phyloP scores from a whole-genome alignment of 2,888 invertebrate species.

The Plagodis dolabraria region DNA sequence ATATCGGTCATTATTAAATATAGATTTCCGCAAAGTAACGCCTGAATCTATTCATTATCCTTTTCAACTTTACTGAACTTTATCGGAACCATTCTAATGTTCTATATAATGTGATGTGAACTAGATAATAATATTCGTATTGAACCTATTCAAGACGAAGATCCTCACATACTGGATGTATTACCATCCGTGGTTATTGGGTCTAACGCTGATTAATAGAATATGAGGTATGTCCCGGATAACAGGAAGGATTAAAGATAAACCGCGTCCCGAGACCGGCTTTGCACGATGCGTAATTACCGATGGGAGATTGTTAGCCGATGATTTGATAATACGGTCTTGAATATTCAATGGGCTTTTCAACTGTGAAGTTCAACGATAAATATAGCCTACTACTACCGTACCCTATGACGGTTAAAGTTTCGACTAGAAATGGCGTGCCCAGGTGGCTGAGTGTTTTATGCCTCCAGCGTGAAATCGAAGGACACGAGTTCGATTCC shows the following conservation, averaged over 20 bases:
- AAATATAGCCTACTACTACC: no score
- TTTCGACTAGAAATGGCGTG: no score
- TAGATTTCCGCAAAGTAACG: no score
- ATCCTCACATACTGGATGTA: neutral
- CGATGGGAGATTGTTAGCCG: neutral
- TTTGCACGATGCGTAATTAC: slow-evolving; percentile 7
- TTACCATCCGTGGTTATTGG: neutral
- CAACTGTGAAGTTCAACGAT: no score
- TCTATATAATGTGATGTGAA: neutral
- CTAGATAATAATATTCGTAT: neutral
- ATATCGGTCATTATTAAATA: no score
- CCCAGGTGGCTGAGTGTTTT: no score
- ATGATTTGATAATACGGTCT: neutral
- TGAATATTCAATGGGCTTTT: neutral
- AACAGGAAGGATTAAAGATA: slow-evolving; percentile 6
- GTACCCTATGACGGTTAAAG: no score
- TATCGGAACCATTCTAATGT: no score
- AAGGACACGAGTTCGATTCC: no score
- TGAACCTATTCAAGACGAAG: neutral
- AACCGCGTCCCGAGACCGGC: slow-evolving; percentile 5
- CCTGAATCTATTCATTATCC: no score
- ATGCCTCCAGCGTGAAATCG: no score
- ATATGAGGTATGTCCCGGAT: slow-evolving; percentile 9
- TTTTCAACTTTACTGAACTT: no score
- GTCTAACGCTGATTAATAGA: slow-evolving; percentile 5